A percentile compares a stretch with the other conserved stretches of the same genome.
Evolutionary conservation across 2,888 invertebrate species (phyloP).

Genomic region (Craniophora ligustri): DNA sequence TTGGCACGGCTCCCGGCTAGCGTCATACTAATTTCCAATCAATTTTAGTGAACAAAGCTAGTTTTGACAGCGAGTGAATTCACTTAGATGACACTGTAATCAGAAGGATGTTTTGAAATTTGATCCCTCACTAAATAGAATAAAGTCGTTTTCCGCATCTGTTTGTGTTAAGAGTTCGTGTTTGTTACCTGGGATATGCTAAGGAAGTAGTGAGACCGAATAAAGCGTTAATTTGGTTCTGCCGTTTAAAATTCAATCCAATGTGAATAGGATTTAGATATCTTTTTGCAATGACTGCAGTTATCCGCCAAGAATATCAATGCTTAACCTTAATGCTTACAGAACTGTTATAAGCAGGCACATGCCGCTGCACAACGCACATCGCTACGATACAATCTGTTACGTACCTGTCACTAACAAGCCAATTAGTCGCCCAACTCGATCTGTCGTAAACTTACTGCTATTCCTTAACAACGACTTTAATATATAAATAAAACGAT

Average conservation of each 20-base stretch:
- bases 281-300: too few relatives aligned
- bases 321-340: not conserved
- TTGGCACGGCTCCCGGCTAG: constrained; percentile 12
- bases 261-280: too few relatives aligned
- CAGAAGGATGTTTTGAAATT: not conserved
- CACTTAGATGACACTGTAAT: not conserved
- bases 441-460: constrained; percentile 21
- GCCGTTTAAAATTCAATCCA: too few relatives aligned
- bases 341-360: constrained; percentile 2
- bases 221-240: too few relatives aligned
- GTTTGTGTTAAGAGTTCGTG: too few relatives aligned
- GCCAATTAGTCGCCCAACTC: constrained; percentile 47
- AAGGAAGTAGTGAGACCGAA: too few relatives aligned
- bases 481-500: not conserved
- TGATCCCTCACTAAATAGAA: too few relatives aligned
- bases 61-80: constrained; percentile 11
- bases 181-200: too few relatives aligned
- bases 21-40: constrained; percentile 43
- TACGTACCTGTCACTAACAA: constrained; percentile 45
- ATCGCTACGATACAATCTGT: constrained; percentile 18
- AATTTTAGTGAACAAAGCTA: constrained; percentile 38
- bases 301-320: not conserved
- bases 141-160: too few relatives aligned
- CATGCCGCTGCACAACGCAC: constrained; percentile 17
- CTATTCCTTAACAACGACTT: constrained; percentile 28